Evolutionary conservation across 2,797 vertebrate genomes (phyloP).

Genomic region (Sebastes oblongus): DNA sequence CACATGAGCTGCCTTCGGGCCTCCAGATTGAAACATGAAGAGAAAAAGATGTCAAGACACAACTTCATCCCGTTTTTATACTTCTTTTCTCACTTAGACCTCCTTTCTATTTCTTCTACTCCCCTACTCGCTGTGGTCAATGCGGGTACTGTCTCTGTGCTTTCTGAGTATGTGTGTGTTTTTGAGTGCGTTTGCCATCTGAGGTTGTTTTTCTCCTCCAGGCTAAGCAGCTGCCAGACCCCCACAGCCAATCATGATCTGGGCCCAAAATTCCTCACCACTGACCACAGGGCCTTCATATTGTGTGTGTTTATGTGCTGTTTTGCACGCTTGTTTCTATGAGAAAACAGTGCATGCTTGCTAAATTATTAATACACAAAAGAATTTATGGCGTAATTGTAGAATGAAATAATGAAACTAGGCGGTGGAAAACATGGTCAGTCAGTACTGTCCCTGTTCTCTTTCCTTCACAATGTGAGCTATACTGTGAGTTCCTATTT

Average conservation of each 20-base stretch:
- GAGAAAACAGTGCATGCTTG: not conserved
- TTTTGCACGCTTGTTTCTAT: not conserved
- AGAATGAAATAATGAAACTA: not conserved
- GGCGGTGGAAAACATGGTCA: not conserved
- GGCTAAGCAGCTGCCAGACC: conserved; percentile 59
- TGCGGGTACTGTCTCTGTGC: not conserved
- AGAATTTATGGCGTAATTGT: not conserved
- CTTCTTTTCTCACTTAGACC: not conserved
- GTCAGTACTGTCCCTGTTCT: not conserved
- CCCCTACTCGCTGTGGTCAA: not conserved
- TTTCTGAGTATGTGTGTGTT: not conserved
- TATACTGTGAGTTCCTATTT: conserved; percentile 15
- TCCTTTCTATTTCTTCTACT: not conserved
- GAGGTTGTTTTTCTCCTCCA: conserved; percentile 68
- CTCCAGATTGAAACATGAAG: not conserved
- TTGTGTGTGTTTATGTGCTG: conserved; percentile 25
- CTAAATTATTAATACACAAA: conserved; percentile 19
- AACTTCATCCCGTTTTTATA: not conserved
- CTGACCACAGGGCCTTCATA: conserved; percentile 46
- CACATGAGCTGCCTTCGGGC: not conserved
- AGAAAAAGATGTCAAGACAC: not conserved
- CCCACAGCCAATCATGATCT: conserved; percentile 50
- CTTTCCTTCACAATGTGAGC: not conserved
- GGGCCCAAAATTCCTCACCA: conserved; percentile 67
- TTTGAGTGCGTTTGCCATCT: conserved; percentile 35